Evolutionary conservation across 37 sponge, comb jelly and placozoan genomes (phyloP).

Genomic region (Haliclona indistincta): DNA sequence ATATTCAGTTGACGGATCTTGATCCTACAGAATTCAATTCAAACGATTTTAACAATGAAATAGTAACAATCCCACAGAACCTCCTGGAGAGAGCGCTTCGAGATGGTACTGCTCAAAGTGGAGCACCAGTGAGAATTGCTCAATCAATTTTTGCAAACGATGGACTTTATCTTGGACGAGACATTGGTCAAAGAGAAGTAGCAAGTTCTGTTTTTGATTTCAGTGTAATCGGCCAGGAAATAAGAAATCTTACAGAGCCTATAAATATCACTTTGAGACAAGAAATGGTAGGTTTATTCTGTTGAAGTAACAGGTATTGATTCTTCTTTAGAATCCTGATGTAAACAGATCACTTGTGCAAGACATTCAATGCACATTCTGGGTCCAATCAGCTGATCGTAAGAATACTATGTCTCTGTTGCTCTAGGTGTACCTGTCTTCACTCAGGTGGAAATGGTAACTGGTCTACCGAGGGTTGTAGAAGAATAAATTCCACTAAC

Average conservation of each 20-base stretch:
- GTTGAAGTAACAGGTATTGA: background rate
- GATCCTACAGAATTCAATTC: no score
- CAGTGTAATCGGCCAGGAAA: background rate
- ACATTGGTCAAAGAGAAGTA: background rate
- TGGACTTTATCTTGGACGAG: background rate
- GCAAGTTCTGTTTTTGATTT: background rate
- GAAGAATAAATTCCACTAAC: background rate
- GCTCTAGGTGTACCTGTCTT: no score
- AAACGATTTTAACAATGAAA: no score
- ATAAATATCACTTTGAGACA: background rate
- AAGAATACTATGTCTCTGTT: no score
- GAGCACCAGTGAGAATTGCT: no score
- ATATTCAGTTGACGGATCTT: no score
- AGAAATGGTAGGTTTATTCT: background rate
- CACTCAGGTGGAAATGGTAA: conserved; percentile 23
- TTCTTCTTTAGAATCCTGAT: no score
- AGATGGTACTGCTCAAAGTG: no score
- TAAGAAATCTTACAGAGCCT: background rate
- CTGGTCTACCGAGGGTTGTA: conserved; percentile 45
- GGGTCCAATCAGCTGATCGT: conserved; percentile 43
- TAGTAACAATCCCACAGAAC: no score
- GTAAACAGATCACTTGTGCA: no score
- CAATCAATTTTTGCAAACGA: background rate
- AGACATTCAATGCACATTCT: no score
- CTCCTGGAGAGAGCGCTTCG: no score